Evolutionary conservation across 2,888 invertebrate species (phyloP).

Genomic region (Apamea monoglypha): DNA sequence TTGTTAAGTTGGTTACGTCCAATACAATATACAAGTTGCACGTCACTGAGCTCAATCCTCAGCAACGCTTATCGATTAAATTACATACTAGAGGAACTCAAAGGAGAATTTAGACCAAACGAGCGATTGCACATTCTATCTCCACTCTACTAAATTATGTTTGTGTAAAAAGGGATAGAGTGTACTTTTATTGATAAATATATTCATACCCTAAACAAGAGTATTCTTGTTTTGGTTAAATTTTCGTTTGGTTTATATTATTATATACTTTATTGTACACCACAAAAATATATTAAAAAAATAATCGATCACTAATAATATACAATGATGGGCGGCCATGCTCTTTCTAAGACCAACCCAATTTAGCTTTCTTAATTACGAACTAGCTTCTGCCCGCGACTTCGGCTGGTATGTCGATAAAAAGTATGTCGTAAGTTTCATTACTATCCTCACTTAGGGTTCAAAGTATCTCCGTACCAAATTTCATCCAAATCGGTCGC

Average conservation of each 20-base stretch:
- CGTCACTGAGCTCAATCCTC: not conserved
- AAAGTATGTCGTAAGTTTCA: too few species aligned
- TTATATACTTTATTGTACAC: too few species aligned
- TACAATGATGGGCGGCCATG: too few species aligned
- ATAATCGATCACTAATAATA: too few species aligned
- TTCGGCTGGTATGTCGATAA: too few species aligned
- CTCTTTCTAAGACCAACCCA: not conserved
- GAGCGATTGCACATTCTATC: not conserved
- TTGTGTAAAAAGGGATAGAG: not conserved
- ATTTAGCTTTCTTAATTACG: not conserved
- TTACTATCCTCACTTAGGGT: too few species aligned
- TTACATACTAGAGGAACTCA: not conserved
- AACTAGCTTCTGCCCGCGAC: too few species aligned
- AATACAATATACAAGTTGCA: not conserved
- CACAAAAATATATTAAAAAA: too few species aligned
- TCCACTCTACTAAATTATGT: not conserved
- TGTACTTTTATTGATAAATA: not conserved
- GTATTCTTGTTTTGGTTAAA: not conserved
- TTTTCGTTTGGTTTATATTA: not conserved
- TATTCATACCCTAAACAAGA: not conserved
- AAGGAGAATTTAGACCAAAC: not conserved
- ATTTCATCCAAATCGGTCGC: too few species aligned
- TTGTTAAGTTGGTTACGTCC: not conserved
- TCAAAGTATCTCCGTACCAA: too few species aligned
- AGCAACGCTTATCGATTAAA: not conserved